These are phyloP conservation scores for Actinopyga echinites DNA, from an alignment of 53 echinoderm and acorn worm genomes.

Conservation along the genomic window DNA sequence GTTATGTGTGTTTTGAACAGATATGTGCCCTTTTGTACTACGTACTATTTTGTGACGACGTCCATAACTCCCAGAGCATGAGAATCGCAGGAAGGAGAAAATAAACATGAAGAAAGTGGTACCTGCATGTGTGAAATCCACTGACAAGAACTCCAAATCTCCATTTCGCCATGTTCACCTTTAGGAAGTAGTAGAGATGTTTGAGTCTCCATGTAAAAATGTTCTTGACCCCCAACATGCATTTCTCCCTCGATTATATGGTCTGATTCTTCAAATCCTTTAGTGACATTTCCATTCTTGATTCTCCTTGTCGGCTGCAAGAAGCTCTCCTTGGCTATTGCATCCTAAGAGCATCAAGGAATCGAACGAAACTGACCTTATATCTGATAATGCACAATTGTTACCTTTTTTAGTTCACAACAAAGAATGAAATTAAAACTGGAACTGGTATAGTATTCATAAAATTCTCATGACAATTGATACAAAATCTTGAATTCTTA, in stretches of 20 bases:
- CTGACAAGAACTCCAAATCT: conserved; percentile 68
- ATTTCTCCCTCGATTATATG: conserved; percentile 58
- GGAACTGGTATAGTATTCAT: no score
- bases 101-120: no score
- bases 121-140: conserved; percentile 66
- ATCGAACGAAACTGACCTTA: background rate
- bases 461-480: no score
- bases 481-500: no score
- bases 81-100: no score
- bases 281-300: conserved; percentile 54
- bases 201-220: conserved; percentile 81
- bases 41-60: no score
- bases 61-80: no score
- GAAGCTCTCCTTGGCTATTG: conserved; percentile 65
- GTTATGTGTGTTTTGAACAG: no score
- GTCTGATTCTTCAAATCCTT: conserved; percentile 43
- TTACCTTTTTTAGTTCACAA: no score
- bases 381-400: no score
- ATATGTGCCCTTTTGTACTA: no score
- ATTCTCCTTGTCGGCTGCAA: conserved; percentile 22
- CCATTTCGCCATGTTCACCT: conserved; percentile 76
- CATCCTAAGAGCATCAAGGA: conserved; percentile 61
- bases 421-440: no score
- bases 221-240: conserved; percentile 63
- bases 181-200: conserved; percentile 61